phyloP scores from a whole-genome alignment of 1,140 invertebrate species.

The Panagrolaimus sp. region DNA sequence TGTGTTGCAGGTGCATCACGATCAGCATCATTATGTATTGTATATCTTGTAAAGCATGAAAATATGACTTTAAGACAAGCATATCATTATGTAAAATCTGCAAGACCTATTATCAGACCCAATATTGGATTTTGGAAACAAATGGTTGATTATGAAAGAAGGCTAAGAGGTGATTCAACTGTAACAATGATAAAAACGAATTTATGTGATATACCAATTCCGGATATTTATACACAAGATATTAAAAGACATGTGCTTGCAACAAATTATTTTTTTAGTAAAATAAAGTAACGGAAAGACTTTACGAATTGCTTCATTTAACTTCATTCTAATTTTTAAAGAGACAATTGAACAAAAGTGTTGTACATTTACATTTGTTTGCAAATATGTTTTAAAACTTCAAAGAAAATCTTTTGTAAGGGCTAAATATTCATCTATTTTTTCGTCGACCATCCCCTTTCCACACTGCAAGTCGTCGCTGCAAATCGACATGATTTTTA shows the following conservation, averaged over 20 bases:
- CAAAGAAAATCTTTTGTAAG: too few relatives aligned
- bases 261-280: too few relatives aligned
- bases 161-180: constrained; percentile 64
- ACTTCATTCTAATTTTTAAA: too few relatives aligned
- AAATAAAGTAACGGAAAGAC: too few relatives aligned
- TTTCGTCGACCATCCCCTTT: too few relatives aligned
- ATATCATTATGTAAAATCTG: constrained; percentile 68
- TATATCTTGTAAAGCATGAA: constrained; percentile 77
- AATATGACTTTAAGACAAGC: constrained; percentile 72
- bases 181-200: constrained; percentile 70
- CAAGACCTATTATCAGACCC: constrained; percentile 73
- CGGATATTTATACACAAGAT: constrained; percentile 67
- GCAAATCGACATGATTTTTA: too few relatives aligned
- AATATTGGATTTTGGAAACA: constrained; percentile 85
- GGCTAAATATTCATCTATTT: too few relatives aligned
- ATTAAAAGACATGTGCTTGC: constrained; percentile 35
- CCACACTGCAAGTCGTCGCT: too few relatives aligned
- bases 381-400: too few relatives aligned
- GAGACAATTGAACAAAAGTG: too few relatives aligned
- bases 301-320: too few relatives aligned
- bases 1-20: constrained; percentile 73
- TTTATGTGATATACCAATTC: constrained; percentile 67
- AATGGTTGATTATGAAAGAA: constrained; percentile 70
- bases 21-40: constrained; percentile 59
- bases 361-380: too few relatives aligned